phyloP scores from a whole-genome alignment of 2,113 vertebrate genomes.

The Corythornis vintsioides region DNA sequence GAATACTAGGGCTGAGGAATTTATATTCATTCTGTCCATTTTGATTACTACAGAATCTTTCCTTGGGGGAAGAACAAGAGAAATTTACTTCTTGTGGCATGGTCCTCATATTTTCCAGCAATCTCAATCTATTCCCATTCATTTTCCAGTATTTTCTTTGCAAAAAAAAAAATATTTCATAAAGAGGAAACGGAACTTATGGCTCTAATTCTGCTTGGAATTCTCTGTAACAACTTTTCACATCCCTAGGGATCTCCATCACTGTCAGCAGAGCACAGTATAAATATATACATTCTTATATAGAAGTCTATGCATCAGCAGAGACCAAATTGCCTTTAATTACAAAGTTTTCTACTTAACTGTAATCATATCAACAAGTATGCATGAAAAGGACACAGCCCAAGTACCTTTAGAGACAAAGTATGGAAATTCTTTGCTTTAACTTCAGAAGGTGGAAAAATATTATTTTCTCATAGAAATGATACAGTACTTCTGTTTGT shows the following conservation, averaged over 20 bases:
- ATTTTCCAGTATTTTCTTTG: constrained; percentile 16
- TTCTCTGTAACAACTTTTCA: background rate
- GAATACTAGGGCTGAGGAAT: background rate
- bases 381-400: background rate
- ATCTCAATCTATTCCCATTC: constrained; percentile 26
- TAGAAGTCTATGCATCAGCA: background rate
- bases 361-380: background rate
- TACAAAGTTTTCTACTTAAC: background rate
- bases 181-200: background rate
- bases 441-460: background rate
- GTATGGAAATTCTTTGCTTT: background rate
- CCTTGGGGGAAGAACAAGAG: constrained; percentile 5
- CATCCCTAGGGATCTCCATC: background rate
- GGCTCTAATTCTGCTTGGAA: constrained; percentile 4
- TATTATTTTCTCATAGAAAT: background rate
- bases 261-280: background rate
- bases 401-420: background rate
- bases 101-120: constrained; percentile 12
- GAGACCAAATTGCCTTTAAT: constrained; percentile 8
- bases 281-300: background rate
- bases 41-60: constrained; percentile 3
- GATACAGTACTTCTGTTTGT: background rate
- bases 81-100: constrained; percentile 1
- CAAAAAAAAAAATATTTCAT: background rate
- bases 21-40: constrained; percentile 4